Conservation (phyloP, 2,113 vertebrate genomes). For the Erythrolamprus reginae region DNA sequence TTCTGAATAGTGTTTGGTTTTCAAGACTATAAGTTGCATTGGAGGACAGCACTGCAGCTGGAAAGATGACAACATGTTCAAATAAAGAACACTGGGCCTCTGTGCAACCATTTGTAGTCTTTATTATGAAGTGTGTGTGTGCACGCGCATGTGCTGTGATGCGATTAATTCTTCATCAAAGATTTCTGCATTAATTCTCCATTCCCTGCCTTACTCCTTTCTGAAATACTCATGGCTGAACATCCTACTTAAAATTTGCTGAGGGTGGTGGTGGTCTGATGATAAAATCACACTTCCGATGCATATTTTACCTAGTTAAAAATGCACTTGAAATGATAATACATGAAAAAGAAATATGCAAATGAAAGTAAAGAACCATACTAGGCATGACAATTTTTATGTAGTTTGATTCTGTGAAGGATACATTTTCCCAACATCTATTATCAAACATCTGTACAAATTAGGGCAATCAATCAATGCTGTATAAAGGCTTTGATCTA, state of each 20-base stretch:
- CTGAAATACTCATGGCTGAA: not conserved
- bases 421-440: not conserved
- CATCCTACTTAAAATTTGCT: not conserved
- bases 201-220: not conserved
- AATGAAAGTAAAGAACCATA: not conserved
- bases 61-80: not conserved
- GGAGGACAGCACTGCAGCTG: not conserved
- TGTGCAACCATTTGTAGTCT: not conserved
- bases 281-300: not conserved
- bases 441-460: not conserved
- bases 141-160: not conserved
- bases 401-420: not conserved
- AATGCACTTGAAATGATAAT: not conserved
- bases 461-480: not conserved
- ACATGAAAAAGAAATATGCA: not conserved
- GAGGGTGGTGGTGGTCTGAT: not conserved
- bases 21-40: no score
- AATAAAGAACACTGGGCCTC: not conserved
- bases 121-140: not conserved
- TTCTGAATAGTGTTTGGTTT: no score
- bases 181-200: not conserved
- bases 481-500: not conserved
- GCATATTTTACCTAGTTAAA: not conserved
- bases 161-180: not conserved
- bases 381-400: not conserved